Base-by-base conservation (phyloP, 2,888 invertebrate genomes). In the Hyppa rectilinea region DNA sequence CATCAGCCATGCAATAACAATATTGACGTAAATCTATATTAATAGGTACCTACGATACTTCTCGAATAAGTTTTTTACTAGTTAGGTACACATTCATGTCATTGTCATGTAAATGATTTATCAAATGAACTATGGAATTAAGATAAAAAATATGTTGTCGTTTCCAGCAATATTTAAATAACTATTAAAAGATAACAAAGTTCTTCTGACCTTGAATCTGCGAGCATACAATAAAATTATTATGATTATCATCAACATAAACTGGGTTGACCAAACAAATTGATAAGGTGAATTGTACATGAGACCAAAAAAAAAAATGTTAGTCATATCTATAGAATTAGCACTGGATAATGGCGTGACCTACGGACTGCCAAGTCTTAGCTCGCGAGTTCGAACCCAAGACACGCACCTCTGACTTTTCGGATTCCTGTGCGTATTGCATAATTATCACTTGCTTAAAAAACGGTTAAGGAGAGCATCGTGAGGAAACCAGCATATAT, bases 91-190 rank as follows among this genome's bases (percentile, higher is more conserved):
- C 2, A 23, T 31, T 29, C 20, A 29, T n/a, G 2, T 2, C 10
- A 14, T n/a, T n/a, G n/a, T n/a, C n/a, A n/a, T n/a, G 43, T 71
- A 4, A 31, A 29, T n/a, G 4, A 40, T 71, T 58, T 49, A 65
- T 59, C 31, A 45, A 45, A 31, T 63, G 75, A 62, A 77, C 76
- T 77, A 34, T 80, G 76, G 49, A 80, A 29, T 40, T 26, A 12
- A 45, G 76, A 80, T 80, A 80, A 80, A 66, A 62, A 78, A 60
- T 38, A 12, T 36, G 14, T 52, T 78, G 20, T 71, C 40, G 17
- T 62, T 61, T 12, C 29, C 31, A 55, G 9, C 14, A 29, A 50
- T 63, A 47, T 45, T 71, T 49, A 43, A 78, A 78, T 71, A 72
- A 47, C 23, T 63, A 59, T 59, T 49, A 53, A 43, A 31, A 53